These are phyloP conservation scores for Pteromalus puparum DNA, from an alignment of 1,140 invertebrate species.

Conservation along the genomic window DNA sequence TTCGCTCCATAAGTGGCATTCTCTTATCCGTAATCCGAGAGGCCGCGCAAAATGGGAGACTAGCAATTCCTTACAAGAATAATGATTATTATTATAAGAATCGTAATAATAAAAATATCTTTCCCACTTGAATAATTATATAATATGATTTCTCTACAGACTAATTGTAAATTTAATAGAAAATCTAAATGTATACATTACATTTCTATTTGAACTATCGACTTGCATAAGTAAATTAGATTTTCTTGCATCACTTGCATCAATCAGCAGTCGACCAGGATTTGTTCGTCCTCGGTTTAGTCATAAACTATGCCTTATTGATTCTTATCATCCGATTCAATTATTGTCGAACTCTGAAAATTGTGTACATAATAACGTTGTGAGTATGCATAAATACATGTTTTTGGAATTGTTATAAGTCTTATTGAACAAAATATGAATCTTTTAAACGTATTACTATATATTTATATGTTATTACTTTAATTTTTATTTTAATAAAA, in stretches of 20 bases:
- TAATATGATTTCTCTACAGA: conserved; percentile 68
- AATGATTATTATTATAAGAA: too few species aligned
- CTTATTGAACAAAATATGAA: background rate
- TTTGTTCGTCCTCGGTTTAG: conserved; percentile 86
- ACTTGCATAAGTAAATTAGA: conserved; percentile 89
- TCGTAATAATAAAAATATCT: conserved; percentile 4
- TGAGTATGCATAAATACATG: conserved; percentile 71
- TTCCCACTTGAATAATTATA: conserved; percentile 1
- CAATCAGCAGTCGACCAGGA: conserved; percentile 78
- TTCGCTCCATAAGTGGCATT: too few species aligned
- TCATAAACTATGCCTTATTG: conserved; percentile 80
- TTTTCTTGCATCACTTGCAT: conserved; percentile 84
- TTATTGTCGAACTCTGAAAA: conserved; percentile 79
- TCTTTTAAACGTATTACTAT: background rate
- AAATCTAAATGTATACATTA: conserved; percentile 81
- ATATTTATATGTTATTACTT: background rate
- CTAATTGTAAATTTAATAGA: conserved; percentile 79
- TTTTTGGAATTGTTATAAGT: background rate
- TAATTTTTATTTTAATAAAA: too few species aligned
- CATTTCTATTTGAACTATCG: conserved; percentile 86
- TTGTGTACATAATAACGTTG: conserved; percentile 86
- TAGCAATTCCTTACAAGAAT: too few species aligned
- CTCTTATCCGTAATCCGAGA: too few species aligned
- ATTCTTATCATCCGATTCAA: conserved; percentile 87
- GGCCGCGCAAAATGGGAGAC: too few species aligned